Conservation (phyloP, 2,888 invertebrate genomes). For the Dasysyrphus albostriatus region DNA sequence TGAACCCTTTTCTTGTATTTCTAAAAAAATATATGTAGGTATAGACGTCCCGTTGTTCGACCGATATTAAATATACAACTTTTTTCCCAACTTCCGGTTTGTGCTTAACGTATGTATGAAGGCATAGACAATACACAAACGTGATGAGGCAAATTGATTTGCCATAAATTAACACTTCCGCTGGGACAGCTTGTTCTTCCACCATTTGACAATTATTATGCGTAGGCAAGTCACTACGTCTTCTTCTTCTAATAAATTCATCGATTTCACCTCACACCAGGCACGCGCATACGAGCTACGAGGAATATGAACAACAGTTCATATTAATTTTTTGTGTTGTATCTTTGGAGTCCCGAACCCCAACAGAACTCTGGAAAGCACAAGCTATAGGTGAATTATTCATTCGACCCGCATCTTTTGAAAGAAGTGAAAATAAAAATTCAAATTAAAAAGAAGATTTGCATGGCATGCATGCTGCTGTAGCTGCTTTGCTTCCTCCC, state of each 20-base stretch:
- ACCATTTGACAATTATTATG: conserved; percentile 54
- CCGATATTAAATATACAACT: background rate
- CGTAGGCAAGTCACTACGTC: conserved; percentile 23
- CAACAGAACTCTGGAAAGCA: conserved; percentile 18
- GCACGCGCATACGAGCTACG: conserved; percentile 25
- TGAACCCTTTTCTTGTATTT: background rate
- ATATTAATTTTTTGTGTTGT: background rate
- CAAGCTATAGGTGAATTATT: conserved; percentile 60
- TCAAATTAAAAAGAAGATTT: conserved; percentile 69
- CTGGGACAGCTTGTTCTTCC: conserved; percentile 30
- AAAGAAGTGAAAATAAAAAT: conserved; percentile 61
- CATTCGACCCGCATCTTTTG: conserved; percentile 69
- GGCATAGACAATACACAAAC: conserved; percentile 24
- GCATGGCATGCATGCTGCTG: conserved; percentile 58
- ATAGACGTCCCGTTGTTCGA: background rate
- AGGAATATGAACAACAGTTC: too few species aligned
- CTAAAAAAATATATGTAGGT: background rate
- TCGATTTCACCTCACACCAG: conserved; percentile 62
- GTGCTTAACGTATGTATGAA: background rate
- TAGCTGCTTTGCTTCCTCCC: conserved; percentile 33
- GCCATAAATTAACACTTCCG: conserved; percentile 61
- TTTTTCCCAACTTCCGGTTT: conserved; percentile 18
- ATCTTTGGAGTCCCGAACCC: background rate
- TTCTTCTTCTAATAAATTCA: conserved; percentile 47
- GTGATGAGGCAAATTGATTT: conserved; percentile 47